Percentiles rank a stretch among this genome's conserved stretches.
phyloP scores from a whole-genome alignment of 2,888 invertebrate species.

The Drosophila maculinotata region DNA sequence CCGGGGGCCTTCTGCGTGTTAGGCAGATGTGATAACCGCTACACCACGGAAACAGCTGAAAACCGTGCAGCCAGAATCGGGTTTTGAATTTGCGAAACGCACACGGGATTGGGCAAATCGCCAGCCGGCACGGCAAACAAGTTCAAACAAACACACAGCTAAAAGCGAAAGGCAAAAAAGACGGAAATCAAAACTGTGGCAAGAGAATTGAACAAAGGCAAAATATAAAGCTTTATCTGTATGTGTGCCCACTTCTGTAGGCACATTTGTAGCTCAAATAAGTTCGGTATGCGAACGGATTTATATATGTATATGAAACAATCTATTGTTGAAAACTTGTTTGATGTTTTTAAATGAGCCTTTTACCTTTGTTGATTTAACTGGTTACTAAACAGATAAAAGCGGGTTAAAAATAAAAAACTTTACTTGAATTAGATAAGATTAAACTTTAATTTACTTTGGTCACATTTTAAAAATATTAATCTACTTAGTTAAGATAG shows the following conservation, averaged over 20 bases:
- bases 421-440: conserved; percentile 9
- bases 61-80: rapidly evolving
- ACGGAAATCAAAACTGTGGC: conserved; percentile 10
- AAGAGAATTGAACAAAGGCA: conserved; percentile 16
- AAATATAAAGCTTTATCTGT: neutral
- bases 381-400: neutral
- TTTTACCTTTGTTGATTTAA: neutral
- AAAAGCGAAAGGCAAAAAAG: conserved; percentile 38
- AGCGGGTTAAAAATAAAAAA: neutral
- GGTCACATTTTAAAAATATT: neutral
- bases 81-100: conserved; percentile 6
- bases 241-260: neutral
- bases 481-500: neutral
- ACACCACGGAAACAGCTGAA: conserved; percentile 84
- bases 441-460: neutral
- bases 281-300: no score
- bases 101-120: conserved; percentile 1
- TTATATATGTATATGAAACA: neutral
- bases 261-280: neutral
- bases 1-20: conserved; percentile 86
- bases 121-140: conserved; percentile 33
- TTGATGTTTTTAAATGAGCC: neutral
- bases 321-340: conserved; percentile 18
- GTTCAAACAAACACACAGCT: conserved; percentile 28
- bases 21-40: conserved; percentile 86